phyloP scores from a whole-genome alignment of 2,113 vertebrate genomes.

The Dasyurus viverrinus region DNA sequence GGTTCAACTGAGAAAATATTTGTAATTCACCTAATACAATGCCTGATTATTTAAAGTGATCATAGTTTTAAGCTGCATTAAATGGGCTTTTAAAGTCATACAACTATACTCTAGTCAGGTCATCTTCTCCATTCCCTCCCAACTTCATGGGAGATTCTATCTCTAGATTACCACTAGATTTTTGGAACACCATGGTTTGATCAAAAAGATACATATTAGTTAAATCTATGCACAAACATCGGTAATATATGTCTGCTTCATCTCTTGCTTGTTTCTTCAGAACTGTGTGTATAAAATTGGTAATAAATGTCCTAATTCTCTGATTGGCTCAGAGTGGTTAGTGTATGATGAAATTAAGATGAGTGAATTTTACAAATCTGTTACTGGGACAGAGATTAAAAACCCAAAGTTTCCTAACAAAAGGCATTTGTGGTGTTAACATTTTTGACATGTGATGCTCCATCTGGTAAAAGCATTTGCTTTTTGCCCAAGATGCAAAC shows the following conservation, averaged over 20 bases:
- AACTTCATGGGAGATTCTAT: too few relatives aligned
- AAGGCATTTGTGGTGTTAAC: not conserved
- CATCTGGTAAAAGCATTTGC: not conserved
- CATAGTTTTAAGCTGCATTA: not conserved
- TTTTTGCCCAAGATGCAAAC: slow-evolving; percentile 39
- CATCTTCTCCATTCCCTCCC: too few relatives aligned
- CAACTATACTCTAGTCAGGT: too few relatives aligned
- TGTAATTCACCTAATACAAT: not conserved
- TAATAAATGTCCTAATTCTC: not conserved
- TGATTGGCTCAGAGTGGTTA: not conserved
- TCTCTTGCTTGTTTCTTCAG: not conserved
- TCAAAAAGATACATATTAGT: not conserved
- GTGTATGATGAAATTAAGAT: not conserved
- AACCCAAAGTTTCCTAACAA: slow-evolving; percentile 19
- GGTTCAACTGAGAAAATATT: not conserved
- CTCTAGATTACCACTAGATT: not conserved
- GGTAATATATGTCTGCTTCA: not conserved
- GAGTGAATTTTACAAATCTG: not conserved
- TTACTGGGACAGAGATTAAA: not conserved
- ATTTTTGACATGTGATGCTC: not conserved
- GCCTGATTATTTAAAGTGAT: not conserved
- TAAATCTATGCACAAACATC: not conserved
- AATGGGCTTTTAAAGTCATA: not conserved
- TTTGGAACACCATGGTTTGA: not conserved
- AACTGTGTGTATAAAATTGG: not conserved